These are phyloP conservation scores for Galago senegalensis DNA, from an alignment of 2,797 vertebrate genomes.

Conservation along the genomic window DNA sequence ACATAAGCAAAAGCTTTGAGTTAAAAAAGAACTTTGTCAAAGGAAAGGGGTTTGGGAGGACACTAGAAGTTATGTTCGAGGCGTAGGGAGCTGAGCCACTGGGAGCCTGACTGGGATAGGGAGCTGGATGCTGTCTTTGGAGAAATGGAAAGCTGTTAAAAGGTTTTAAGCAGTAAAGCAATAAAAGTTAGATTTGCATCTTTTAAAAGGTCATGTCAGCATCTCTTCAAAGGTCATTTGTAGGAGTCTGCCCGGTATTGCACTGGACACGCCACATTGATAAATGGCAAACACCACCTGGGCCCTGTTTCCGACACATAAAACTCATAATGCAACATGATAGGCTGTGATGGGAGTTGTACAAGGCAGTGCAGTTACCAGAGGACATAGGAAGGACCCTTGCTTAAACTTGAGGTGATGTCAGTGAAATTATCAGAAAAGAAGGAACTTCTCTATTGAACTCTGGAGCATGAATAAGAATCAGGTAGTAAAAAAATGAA, in stretches of 20 bases:
- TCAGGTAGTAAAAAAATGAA: background rate
- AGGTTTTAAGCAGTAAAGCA: background rate
- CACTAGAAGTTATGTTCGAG: background rate
- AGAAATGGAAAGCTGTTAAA: background rate
- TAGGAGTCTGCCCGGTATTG: background rate
- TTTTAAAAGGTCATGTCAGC: background rate
- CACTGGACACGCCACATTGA: background rate
- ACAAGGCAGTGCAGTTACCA: accelerated
- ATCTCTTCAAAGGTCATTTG: background rate
- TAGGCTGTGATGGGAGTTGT: accelerated
- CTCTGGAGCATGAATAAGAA: background rate
- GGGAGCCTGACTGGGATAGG: background rate
- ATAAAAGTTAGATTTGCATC: background rate
- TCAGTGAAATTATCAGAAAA: background rate
- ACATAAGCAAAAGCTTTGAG: background rate
- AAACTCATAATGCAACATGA: background rate
- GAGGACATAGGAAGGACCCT: background rate
- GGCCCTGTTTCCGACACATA: background rate
- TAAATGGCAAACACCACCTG: background rate
- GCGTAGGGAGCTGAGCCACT: background rate
- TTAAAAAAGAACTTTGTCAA: background rate
- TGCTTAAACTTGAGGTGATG: background rate
- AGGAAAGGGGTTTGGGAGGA: background rate
- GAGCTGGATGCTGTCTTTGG: background rate
- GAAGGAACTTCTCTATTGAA: background rate